phyloP scores from a whole-genome alignment of 2,113 vertebrate genomes.

The Cheirogaleus medius region DNA sequence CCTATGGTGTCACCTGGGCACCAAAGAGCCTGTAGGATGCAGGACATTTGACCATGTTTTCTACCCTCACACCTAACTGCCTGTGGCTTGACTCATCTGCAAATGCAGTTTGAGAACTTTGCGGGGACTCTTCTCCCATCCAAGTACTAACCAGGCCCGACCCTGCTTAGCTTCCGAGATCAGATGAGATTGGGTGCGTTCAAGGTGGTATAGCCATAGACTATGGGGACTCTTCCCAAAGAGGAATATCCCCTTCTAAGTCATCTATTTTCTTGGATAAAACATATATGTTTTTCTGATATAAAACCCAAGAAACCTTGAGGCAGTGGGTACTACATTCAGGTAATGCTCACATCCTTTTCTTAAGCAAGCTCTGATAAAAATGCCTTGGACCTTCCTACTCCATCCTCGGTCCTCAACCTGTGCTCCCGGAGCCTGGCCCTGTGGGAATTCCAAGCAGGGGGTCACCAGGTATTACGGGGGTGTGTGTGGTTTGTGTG shows the following conservation, averaged over 20 bases:
- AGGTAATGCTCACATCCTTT: background rate
- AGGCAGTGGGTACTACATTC: background rate
- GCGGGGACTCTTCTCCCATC: too few species aligned
- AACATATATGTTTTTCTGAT: background rate
- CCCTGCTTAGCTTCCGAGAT: too few species aligned
- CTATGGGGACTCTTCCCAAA: background rate
- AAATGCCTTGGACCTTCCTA: background rate
- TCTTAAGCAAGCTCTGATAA: background rate
- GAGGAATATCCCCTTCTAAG: background rate
- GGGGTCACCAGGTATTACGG: background rate
- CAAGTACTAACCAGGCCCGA: too few species aligned
- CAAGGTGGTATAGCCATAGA: too few species aligned
- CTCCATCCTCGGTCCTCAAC: too few species aligned
- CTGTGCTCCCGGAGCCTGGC: background rate
- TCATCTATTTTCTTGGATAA: background rate
- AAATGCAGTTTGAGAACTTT: background rate
- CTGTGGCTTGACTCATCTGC: background rate
- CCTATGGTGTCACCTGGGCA: accelerated
- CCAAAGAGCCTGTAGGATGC: background rate
- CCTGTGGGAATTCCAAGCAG: background rate
- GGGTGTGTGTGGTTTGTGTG: background rate
- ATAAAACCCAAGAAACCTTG: background rate
- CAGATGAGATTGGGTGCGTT: too few species aligned
- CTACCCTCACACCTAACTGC: background rate
- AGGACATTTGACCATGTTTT: background rate